Evolutionary conservation across 1,140 invertebrate species (phyloP).

Genomic region (Drosophila nigromelanica): DNA sequence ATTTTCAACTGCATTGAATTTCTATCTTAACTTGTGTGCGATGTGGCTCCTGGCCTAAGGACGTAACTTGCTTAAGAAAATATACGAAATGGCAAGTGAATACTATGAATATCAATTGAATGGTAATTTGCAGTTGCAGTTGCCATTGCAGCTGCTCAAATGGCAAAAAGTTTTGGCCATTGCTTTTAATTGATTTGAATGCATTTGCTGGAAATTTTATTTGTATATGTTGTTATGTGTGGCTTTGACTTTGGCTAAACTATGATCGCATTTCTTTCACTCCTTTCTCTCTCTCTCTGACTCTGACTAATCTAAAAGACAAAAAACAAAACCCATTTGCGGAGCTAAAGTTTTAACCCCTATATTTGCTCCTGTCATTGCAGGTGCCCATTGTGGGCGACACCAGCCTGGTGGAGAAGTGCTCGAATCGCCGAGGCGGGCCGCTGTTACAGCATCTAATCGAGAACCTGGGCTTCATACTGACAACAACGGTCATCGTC

Average conservation of each 20-base stretch:
- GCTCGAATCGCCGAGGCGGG: constrained; percentile 33
- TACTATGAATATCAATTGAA: constrained; percentile 37
- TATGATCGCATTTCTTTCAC: neutral
- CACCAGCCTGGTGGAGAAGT: constrained; percentile 56
- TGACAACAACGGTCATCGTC: constrained; percentile 51
- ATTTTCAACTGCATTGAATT: neutral
- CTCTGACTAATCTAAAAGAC: too few relatives aligned
- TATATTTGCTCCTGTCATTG: constrained; percentile 29
- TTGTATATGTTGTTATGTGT: neutral
- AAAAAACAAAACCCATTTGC: too few relatives aligned
- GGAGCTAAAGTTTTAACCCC: constrained; percentile 7
- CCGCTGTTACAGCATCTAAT: constrained; percentile 57
- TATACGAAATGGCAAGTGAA: constrained; percentile 12
- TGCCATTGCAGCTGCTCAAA: constrained; percentile 8
- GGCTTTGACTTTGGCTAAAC: constrained; percentile 16
- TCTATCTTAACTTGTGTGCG: neutral
- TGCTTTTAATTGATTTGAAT: constrained; percentile 47
- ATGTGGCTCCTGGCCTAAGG: constrained; percentile 1
- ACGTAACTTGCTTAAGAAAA: constrained; percentile 10
- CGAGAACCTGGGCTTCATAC: constrained; percentile 72
- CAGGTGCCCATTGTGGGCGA: constrained; percentile 65
- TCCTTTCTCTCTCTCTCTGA: neutral
- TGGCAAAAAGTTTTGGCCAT: constrained; percentile 39
- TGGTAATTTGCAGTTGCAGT: constrained; percentile 3
- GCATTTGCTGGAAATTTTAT: constrained; percentile 22